Evolutionary conservation across 2,888 invertebrate genomes (phyloP), one percentile per base, ranked within the genome.

Genomic region (Rhagonycha lutea): DNA sequence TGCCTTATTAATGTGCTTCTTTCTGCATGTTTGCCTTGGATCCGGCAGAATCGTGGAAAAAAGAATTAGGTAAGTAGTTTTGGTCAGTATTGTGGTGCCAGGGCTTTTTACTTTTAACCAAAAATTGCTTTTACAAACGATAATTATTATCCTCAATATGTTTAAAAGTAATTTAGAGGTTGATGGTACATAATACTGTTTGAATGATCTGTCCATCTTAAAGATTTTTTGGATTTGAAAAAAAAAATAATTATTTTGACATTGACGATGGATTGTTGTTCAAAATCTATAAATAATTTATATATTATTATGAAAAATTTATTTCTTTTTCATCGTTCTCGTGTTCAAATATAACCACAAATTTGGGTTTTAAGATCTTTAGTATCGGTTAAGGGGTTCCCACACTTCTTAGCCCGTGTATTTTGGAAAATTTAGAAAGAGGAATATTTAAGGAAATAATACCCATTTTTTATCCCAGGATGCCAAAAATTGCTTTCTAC

Each of bases 11-110:
- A 81, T 80, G 78, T 81, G 79, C 80, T 81, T 81, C 76, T 76
- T 79, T 83, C 83, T 91, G 89, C 90, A 89, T 89, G 90, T 89
- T 89, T 89, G 89, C 89, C 89, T 89, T 89, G 89, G 81, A 88
- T 89, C 89, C 90, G 81, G 81, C 82, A 94, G 94, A 90, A 94
- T 94, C 91, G 90, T 94, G 93, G 94, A 94, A 91, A 94, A 93
- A 90, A 94, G 94, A 91, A 93, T 93, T 90, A 92, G 94, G 94
- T 94, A 91, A 92, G 94, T 89, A 80, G 70, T 76, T 70, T 75
- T 67, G 18, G 70, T 67, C 70, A 60, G 24, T 28, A 60, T 72
- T 62, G 68, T 72, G 65, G 65, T 72, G 11, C 24, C 47, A 47
- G 47, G 47, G 47, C 47, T 47, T 4, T 47, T 47, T 47, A 47